Evolutionary conservation across 2,113 vertebrate species (phyloP).

Genomic region (Acrocephalus kingi): DNA sequence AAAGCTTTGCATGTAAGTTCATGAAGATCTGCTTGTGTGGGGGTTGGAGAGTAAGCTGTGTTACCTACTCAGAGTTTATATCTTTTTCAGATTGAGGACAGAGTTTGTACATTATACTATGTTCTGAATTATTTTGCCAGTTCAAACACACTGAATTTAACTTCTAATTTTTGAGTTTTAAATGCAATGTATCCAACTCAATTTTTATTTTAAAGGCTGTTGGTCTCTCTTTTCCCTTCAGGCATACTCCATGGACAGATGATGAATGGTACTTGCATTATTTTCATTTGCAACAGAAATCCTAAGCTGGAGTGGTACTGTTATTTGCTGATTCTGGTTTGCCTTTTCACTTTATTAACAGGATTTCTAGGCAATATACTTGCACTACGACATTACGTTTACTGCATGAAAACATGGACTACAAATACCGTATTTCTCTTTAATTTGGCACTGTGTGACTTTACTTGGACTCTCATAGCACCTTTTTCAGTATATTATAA

Average conservation of each 20-base stretch:
- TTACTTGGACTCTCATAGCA: constrained; percentile 77
- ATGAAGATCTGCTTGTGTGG: background rate
- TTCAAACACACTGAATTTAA: background rate
- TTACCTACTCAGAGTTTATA: background rate
- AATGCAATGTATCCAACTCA: background rate
- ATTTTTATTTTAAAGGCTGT: background rate
- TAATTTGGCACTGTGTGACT: constrained; percentile 80
- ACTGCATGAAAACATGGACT: constrained; percentile 65
- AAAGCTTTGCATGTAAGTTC: background rate
- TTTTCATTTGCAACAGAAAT: constrained; percentile 66
- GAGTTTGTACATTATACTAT: background rate
- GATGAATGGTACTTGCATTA: constrained; percentile 33
- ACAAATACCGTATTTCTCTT: constrained; percentile 76
- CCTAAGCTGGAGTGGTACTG: constrained; percentile 72
- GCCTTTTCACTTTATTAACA: constrained; percentile 62
- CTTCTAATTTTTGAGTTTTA: background rate
- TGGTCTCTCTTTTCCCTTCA: constrained; percentile 44
- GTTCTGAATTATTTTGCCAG: background rate
- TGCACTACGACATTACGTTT: constrained; percentile 72
- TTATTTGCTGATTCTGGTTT: constrained; percentile 73
- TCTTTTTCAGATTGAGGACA: background rate
- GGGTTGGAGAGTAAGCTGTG: background rate
- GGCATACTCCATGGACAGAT: background rate
- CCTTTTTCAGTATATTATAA: constrained; percentile 76
- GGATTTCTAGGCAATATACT: constrained; percentile 79